Evolutionary conservation across 2,888 invertebrate genomes (phyloP).

Genomic region (Entomobrya multifasciata): DNA sequence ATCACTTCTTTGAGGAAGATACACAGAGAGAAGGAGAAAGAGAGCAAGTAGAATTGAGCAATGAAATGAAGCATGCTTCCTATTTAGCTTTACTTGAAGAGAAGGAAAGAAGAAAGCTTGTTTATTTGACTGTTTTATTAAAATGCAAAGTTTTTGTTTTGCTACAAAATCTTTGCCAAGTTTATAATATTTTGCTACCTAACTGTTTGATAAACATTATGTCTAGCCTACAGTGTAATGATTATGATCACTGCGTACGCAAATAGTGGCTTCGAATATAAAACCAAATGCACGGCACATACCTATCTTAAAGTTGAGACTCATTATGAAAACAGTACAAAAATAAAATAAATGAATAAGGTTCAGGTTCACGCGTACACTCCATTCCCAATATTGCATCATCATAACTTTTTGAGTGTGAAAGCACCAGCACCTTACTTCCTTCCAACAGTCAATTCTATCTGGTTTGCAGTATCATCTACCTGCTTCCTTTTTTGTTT

Average conservation of each 20-base stretch:
- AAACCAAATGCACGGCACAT: too few species aligned
- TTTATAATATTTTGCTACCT: too few species aligned
- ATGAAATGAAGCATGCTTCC: conserved; percentile 23
- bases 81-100: background rate
- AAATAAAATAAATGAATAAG: too few species aligned
- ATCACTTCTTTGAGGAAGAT: conserved; percentile 17
- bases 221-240: too few species aligned
- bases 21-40: background rate
- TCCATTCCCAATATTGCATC: too few species aligned
- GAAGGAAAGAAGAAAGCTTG: background rate
- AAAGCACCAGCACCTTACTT: background rate
- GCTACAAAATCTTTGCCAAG: background rate
- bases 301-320: too few species aligned
- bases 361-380: too few species aligned
- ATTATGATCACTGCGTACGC: too few species aligned
- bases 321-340: too few species aligned
- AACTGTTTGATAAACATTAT: too few species aligned
- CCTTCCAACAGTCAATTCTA: background rate
- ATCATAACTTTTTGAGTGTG: background rate
- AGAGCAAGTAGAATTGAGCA: conserved; percentile 32
- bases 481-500: conserved; percentile 18
- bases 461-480: too few species aligned
- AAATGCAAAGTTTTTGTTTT: background rate
- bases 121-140: background rate
- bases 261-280: too few species aligned